Base-by-base conservation (phyloP, 2,888 invertebrate species). In the Heteromyza rotundicornis region DNA sequence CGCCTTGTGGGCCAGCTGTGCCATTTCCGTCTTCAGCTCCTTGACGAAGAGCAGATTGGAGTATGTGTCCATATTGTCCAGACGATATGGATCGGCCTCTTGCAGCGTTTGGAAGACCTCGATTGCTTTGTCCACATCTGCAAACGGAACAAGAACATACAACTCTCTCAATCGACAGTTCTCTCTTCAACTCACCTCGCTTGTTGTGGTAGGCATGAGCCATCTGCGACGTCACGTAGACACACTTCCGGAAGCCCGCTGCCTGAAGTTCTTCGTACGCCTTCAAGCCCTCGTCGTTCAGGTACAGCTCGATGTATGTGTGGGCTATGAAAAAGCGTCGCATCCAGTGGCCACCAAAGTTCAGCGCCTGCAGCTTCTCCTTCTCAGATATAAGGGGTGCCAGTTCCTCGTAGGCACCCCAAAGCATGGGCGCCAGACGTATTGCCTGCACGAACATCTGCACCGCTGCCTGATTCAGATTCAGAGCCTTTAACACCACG, bases 51-150 rank as follows among this genome's bases (percentile, higher is more conserved):
- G 85, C 59, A 98, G 85, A 85, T 99, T 98, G 2, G 98, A 98
- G 82, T 94, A 98, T 0, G 94, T 93, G 83, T 99, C 98, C 88
- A 99, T 91, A 80, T 97, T 94, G 76, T 98, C 98, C 36, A 99
- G 84, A 49, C 98, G 87, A 80, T 90, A 97, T 0, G 98, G 99
- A 86, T 99, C 99, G 72, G 88, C 86, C 71, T 90, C 89, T 70
- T 92, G 90, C 24, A 98, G 86, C 65, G 90, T 88, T 77, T 92
- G 89, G 78, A 98, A 98, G 55, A 92, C 87, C 65, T 89, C 87
- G 59, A 96, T 90, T 1, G 97, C 95, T 71, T 91, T 89, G 74
- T 95, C 95, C 19, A 96, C 91, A 85, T 96, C 96, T 95, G 81
- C 57, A 57, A 60, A 36, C 35, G 60, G 57, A 2, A 7, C 27